These are phyloP conservation scores for Ctenomys sociabilis DNA, from an alignment of 2,113 vertebrate genomes.

Conservation along the genomic window DNA sequence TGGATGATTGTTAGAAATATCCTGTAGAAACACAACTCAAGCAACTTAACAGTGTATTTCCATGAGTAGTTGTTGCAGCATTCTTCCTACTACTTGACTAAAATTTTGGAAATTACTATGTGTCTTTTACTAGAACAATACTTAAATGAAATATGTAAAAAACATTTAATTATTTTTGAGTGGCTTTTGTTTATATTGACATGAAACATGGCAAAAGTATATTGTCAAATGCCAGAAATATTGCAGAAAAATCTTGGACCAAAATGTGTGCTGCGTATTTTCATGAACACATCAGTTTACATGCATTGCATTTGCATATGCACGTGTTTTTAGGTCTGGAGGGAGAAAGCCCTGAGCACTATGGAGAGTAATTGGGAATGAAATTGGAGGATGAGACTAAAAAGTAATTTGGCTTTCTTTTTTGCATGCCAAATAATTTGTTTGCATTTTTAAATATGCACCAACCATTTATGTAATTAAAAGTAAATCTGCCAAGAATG, in stretches of 20 bases:
- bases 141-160: neutral
- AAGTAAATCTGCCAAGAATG: neutral
- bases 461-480: neutral
- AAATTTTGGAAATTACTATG: neutral
- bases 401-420: neutral
- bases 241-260: neutral
- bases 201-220: neutral
- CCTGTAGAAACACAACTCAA: neutral
- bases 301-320: neutral
- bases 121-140: neutral
- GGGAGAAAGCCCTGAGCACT: neutral
- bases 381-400: neutral
- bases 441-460: neutral
- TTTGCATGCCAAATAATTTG: neutral
- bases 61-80: neutral
- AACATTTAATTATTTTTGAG: neutral
- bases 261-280: neutral
- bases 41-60: neutral
- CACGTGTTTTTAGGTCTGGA: neutral
- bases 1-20: neutral
- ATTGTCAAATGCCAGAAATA: neutral
- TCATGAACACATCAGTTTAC: neutral
- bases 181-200: neutral
- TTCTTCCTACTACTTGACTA: neutral
- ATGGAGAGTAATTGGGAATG: neutral